Evolutionary conservation across 2,888 invertebrate species (phyloP).

Genomic region (Aricia artaxerxes): DNA sequence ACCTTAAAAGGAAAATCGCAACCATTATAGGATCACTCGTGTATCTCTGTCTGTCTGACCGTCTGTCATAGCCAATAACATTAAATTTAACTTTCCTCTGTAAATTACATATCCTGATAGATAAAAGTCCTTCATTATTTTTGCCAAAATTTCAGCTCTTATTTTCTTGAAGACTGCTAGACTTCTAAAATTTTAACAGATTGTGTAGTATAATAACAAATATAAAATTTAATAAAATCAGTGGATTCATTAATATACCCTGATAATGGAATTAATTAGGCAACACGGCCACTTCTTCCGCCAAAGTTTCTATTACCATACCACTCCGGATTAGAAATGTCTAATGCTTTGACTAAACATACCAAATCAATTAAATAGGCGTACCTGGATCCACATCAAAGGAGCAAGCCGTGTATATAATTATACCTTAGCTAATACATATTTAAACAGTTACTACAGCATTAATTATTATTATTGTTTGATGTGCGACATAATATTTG

Average conservation of each 20-base stretch:
- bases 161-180: no score
- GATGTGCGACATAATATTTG: slow-evolving; percentile 9
- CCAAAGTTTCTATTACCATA: background rate
- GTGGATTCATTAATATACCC: background rate
- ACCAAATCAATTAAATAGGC: slow-evolving; percentile 24
- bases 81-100: no score
- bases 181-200: no score
- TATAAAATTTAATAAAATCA: no score
- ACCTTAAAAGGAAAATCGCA: no score
- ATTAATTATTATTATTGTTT: slow-evolving; percentile 12
- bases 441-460: background rate
- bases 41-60: background rate
- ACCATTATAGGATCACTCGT: no score
- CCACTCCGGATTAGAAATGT: slow-evolving; percentile 21
- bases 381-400: slow-evolving; percentile 17
- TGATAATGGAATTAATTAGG: background rate
- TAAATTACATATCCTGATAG: no score
- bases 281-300: background rate
- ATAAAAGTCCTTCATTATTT: no score
- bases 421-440: slow-evolving; percentile 22
- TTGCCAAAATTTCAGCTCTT: no score
- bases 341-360: slow-evolving; percentile 24
- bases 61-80: background rate
- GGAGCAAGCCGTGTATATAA: slow-evolving; percentile 26
- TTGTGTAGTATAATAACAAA: no score